These are phyloP conservation scores for Stichodactyla helianthus DNA, from an alignment of 64 coral and sea anemone species.

Conservation along the genomic window DNA sequence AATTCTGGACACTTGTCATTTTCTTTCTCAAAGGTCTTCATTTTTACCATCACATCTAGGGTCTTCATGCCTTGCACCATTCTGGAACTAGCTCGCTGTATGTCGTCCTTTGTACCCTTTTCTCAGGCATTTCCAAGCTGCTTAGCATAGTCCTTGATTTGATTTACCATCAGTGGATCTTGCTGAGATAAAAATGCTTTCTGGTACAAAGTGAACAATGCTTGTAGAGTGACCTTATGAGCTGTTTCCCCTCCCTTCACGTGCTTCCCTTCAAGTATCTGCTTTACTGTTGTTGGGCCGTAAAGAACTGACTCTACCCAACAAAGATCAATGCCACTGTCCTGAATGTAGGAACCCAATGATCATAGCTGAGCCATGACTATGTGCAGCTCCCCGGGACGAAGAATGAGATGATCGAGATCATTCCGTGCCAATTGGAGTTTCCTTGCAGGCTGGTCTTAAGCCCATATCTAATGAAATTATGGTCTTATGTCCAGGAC, in stretches of 20 bases:
- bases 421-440: no score
- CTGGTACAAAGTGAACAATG: conserved; percentile 13
- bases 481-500: conserved; percentile 8
- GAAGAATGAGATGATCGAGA: no score
- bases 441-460: no score
- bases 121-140: conserved; percentile 5
- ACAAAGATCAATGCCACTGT: conserved; percentile 25
- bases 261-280: conserved; percentile 40
- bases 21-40: not conserved
- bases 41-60: not conserved
- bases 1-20: not conserved
- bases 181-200: conserved; percentile 13
- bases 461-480: conserved; percentile 3
- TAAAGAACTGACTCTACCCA: conserved; percentile 44
- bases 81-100: not conserved
- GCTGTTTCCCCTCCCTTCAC: conserved; percentile 32
- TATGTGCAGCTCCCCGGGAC: not conserved
- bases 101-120: not conserved
- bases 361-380: conserved; percentile 38
- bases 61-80: conserved; percentile 15
- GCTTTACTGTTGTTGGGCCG: conserved; percentile 38
- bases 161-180: conserved; percentile 10
- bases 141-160: conserved; percentile 6
- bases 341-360: conserved; percentile 28
- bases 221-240: conserved; percentile 37